Evolutionary conservation across 2,888 invertebrate genomes (phyloP).

Genomic region (Philonicus albiceps): DNA sequence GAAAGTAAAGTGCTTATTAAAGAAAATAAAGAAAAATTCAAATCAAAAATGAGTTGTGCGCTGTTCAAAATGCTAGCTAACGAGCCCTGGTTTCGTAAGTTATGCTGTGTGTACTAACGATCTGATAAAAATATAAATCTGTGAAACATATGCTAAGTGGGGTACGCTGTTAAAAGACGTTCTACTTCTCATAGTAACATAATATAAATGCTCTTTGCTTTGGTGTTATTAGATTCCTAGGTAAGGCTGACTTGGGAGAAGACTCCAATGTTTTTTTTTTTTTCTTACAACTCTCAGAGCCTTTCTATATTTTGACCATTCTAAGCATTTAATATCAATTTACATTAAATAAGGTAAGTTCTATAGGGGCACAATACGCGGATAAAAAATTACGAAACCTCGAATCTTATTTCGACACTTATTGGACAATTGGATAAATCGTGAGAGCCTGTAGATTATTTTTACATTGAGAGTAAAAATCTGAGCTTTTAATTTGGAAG

Average conservation of each 20-base stretch:
- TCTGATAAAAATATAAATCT: neutral
- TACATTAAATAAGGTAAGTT: neutral
- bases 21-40: neutral
- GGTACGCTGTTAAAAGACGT: neutral
- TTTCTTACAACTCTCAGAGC: neutral
- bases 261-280: neutral
- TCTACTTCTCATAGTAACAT: neutral
- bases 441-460: too few species aligned
- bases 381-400: too few species aligned
- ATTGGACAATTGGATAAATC: too few species aligned
- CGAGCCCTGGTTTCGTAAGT: neutral
- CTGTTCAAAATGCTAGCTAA: neutral
- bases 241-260: neutral
- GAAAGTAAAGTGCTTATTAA: neutral
- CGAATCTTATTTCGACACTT: too few species aligned
- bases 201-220: neutral
- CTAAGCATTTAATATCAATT: neutral
- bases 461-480: too few species aligned
- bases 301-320: neutral
- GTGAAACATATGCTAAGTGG: slow-evolving; percentile 25
- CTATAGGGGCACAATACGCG: neutral
- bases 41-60: neutral
- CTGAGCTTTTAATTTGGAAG: too few species aligned
- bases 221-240: neutral
- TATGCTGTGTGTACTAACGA: neutral